Evolutionary conservation across 1,140 invertebrate species (phyloP).

Genomic region (Berghia stephanieae): DNA sequence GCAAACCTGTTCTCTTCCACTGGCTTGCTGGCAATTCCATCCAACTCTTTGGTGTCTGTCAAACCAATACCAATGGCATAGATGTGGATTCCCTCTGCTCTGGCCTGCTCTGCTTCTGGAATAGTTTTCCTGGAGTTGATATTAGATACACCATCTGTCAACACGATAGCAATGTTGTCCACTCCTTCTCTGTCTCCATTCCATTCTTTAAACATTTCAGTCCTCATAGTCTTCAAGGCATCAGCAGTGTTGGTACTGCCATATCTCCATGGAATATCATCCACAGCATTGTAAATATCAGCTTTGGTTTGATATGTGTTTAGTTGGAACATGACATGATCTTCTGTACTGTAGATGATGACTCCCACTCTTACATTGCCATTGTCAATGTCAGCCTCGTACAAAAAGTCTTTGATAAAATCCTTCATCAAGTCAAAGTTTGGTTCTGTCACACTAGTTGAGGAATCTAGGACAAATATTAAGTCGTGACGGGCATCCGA

Average conservation of each 20-base stretch:
- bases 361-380: conserved; percentile 42
- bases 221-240: too few relatives aligned
- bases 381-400: conserved; percentile 40
- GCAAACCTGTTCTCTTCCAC: conserved; percentile 44
- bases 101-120: too few relatives aligned
- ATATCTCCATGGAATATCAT: conserved; percentile 47
- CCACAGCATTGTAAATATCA: conserved; percentile 38
- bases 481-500: conserved; percentile 47
- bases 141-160: too few relatives aligned
- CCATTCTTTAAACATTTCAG: too few relatives aligned
- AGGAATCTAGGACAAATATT: conserved; percentile 51
- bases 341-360: too few relatives aligned
- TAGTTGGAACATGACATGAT: too few relatives aligned
- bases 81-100: conserved; percentile 43
- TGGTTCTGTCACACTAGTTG: conserved; percentile 44
- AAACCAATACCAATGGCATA: conserved; percentile 54
- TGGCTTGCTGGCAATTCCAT: conserved; percentile 49
- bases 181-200: too few relatives aligned
- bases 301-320: conserved; percentile 38
- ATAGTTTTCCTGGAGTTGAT: too few relatives aligned
- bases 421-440: conserved; percentile 46
- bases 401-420: conserved; percentile 47
- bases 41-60: conserved; percentile 46
- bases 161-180: too few relatives aligned
- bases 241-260: conserved; percentile 64